Percentiles rank a stretch among this genome's conserved stretches.
Evolutionary conservation across 1,140 invertebrate genomes (phyloP).

Genomic region (Drosophila grimshawi): DNA sequence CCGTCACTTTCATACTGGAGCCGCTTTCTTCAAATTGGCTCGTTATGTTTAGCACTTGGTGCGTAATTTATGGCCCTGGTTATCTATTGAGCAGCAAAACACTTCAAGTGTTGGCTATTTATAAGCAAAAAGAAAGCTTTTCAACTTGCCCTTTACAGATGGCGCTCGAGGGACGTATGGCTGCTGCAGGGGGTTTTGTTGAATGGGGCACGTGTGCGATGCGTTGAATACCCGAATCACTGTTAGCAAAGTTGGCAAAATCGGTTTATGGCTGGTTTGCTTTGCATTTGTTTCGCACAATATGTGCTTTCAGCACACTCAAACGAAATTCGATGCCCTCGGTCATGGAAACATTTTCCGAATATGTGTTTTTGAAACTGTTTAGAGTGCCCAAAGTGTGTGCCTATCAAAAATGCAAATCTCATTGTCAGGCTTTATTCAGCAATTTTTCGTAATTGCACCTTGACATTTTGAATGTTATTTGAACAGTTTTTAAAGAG

Average conservation of each 20-base stretch:
- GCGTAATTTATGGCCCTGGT: constrained; percentile 59
- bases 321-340: constrained; percentile 3
- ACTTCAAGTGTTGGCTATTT: constrained; percentile 52
- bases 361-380: constrained; percentile 1
- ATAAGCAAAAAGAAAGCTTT: constrained; percentile 17
- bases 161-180: background rate
- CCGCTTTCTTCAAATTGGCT: background rate
- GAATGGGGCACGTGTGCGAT: constrained; percentile 26
- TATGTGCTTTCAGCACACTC: constrained; percentile 20
- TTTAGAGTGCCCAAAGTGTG: background rate
- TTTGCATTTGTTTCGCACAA: background rate
- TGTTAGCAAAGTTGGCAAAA: constrained; percentile 40
- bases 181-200: constrained; percentile 10
- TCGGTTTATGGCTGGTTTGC: constrained; percentile 38
- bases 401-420: background rate
- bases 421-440: background rate
- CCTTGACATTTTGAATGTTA: too few species aligned
- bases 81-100: constrained; percentile 39
- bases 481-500: too few species aligned
- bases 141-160: constrained; percentile 4
- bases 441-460: too few species aligned
- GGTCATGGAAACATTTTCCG: background rate
- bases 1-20: constrained; percentile 3
- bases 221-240: constrained; percentile 21
- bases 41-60: constrained; percentile 19